Conservation (phyloP, 2,113 vertebrate genomes). For the Scortum barcoo region DNA sequence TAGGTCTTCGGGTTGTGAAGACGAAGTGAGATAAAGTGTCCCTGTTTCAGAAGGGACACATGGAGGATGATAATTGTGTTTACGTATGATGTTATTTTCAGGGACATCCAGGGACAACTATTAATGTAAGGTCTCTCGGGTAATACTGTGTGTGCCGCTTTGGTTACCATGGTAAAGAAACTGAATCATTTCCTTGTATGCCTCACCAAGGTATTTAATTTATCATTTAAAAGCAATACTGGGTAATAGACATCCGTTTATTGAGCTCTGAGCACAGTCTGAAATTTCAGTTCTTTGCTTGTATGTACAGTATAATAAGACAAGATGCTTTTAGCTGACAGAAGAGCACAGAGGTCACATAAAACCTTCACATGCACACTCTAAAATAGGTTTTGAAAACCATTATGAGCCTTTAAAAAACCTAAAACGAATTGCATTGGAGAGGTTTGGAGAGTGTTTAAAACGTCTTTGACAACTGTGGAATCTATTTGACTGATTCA, state of each 20-base stretch:
- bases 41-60: background rate
- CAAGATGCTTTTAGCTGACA: conserved; percentile 25
- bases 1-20: background rate
- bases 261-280: background rate
- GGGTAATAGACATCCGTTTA: conserved; percentile 6
- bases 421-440: background rate
- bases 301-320: background rate
- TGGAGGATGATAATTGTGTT: background rate
- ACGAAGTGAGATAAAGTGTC: background rate
- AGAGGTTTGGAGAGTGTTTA: background rate
- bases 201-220: conserved; percentile 16
- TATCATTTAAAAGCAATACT: conserved; percentile 18
- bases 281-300: conserved; percentile 12
- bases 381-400: background rate
- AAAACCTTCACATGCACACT: background rate
- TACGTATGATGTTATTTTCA: conserved; percentile 2
- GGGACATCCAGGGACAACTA: background rate
- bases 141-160: background rate
- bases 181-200: background rate
- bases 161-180: conserved; percentile 44
- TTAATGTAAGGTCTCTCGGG: background rate
- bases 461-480: background rate
- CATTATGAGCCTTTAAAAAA: background rate
- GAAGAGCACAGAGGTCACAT: conserved; percentile 14
- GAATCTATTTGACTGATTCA: background rate